Base-by-base conservation (phyloP, 2,113 vertebrate genomes). In the Aphyosemion australe region DNA sequence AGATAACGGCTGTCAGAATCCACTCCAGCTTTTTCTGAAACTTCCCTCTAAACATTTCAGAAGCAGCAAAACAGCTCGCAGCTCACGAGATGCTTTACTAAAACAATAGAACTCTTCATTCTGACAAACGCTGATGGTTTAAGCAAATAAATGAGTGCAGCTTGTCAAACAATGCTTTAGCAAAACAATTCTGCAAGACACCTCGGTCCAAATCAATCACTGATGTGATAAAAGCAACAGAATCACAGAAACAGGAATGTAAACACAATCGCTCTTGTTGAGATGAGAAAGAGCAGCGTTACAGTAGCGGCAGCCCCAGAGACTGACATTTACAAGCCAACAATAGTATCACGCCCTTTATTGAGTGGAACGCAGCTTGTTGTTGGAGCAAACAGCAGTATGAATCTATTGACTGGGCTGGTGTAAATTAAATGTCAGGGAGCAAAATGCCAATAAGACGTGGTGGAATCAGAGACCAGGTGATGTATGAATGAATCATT, bases 141-240 rank as follows among this genome's bases (percentile, higher is more conserved):
- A 12, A 72, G 13, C 13, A 10, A 42, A 45, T 34, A 61, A 74
- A 51, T n/a, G 60, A 51, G 52, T 39, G 34, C 34, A 37, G 34
- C 34, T 37, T 8, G 34, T 37, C 21, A 68, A 43, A 58, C 19
- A 43, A 41, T 12, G 15, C 49, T 56, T 42, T 13, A 13, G 32
- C 53, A 34, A 83, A 71, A 54, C 19, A 64, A 63, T 81, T 79
- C 70, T 62, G 56, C 50, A 31, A 69, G 42, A 61, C 65, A 48
- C 16, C 61, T 52, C 67, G 18, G 19, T 50, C 47, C 70, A 71
- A 84, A 78, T 88, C 18, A 79, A 76, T 78, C 54, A 45, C 66
- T 78, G 58, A 67, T 34, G 37, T 32, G 66, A 76, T 80, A 65
- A 65, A 70, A 41, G 3, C 15, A 68, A 81, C 66, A 21, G 51